Base-by-base conservation (phyloP, 2,113 vertebrate species). In the Tonatia bakeri region DNA sequence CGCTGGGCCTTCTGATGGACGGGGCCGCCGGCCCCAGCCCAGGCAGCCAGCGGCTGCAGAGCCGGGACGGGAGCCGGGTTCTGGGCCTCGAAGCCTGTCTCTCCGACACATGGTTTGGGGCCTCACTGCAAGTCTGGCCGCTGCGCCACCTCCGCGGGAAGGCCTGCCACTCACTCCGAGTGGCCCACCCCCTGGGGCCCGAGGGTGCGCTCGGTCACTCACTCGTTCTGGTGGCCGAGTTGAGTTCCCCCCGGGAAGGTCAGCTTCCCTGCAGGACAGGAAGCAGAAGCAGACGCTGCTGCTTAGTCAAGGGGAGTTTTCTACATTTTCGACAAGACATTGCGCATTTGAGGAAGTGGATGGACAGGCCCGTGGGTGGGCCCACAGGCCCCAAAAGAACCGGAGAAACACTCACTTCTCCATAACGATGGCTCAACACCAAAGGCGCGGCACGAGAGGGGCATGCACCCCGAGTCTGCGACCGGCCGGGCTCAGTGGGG, bases 231-330 rank as follows among this genome's bases (percentile, higher is more conserved):
- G 28, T 31, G 61, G 61, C 61, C 4, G 28, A 36, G 17, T 97
- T 45, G 97, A 97, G 38, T 77, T n/a, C 14, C 67, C 47, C 11
- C 47, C 13, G 1, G 88, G 43, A 22, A 97, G 97, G 85, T 45
- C 20, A 20, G 77, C 14, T 84, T 97, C 69, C 28, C 3, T 4
- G 45, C 70, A 38, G 28, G 20, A 87, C 95, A 94, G 98, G 98
- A 43, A 98, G 97, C 96, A 0, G 67, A 83, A 73, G 70, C 65
- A 90, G 87, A 76, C 70, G 52, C 1, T 16, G 7, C 28, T 87
- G 91, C 61, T 91, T 91, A 80, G 28, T 95, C 81, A 73, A 86
- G 86, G 61, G 95, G 69, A 96, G 45, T 33, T 97, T 92, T 91
- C 20, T 11, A 12, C 84, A 75, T 11, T 5, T 52, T 52, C 50